A percentile compares a stretch with the other conserved stretches of the same genome.
Evolutionary conservation across 2,113 vertebrate species (phyloP).

Genomic region (Nycticryphes semicollaris): DNA sequence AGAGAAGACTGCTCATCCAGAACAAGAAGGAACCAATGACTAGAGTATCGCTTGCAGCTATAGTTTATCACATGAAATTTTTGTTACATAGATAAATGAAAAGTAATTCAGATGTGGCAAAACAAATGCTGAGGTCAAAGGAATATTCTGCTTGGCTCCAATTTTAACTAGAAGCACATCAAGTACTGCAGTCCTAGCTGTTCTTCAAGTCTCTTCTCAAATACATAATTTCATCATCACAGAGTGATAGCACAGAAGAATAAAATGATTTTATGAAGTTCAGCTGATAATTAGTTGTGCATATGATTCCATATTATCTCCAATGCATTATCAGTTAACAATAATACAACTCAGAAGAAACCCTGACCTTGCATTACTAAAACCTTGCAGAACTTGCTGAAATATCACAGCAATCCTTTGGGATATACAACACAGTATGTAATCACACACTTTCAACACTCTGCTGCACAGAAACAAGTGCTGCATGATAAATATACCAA

Average conservation of each 20-base stretch:
- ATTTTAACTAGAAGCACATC: not conserved
- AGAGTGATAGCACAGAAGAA: not conserved
- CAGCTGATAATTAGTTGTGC: not conserved
- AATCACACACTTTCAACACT: not conserved
- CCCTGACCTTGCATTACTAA: not conserved
- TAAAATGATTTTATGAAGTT: not conserved
- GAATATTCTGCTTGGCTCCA: not conserved
- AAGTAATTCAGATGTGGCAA: not conserved
- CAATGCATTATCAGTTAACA: not conserved
- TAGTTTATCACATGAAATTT: not conserved
- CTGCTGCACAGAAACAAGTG: not conserved
- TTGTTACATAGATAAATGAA: not conserved
- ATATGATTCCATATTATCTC: not conserved
- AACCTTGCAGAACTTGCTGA: not conserved
- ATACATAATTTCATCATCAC: not conserved
- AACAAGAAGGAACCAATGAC: slow-evolving; percentile 3
- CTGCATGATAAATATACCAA: not conserved
- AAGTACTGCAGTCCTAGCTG: not conserved
- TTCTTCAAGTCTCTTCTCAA: not conserved
- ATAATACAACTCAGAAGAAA: not conserved
- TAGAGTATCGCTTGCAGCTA: not conserved
- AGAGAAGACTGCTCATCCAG: not conserved
- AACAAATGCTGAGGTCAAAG: not conserved
- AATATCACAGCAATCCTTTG: not conserved
- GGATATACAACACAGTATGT: not conserved